Evolutionary conservation across 2,888 invertebrate genomes (phyloP), one percentile per base, ranked within the genome.

Genomic region (Stenichneumon culpator): DNA sequence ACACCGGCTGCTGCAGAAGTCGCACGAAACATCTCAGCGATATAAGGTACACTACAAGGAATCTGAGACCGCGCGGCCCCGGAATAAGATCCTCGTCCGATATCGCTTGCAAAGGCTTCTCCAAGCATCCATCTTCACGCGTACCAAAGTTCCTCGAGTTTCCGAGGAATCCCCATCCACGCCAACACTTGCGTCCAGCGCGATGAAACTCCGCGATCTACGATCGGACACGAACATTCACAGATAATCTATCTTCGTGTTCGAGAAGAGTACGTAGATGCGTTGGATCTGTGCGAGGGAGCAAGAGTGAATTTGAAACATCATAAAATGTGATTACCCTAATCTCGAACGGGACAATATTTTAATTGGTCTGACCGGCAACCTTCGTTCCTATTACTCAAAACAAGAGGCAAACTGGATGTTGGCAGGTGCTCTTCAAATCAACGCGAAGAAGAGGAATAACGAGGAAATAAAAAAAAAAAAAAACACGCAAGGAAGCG

Each of bases 381-480:
- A 60, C 50, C 16, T 57, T 44, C n/a, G 50, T 47, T 50, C 50
- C 19, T 28, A 36, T 60, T 68, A 28, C 72, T 67, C 11, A 52
- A 57, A 74, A 25, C 9, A 47, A 22, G 70, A 54, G 39, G 11
- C 16, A 14, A 44, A 36, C n/a, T 52, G 54, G 52, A 63, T 54
- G 73, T 74, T 83, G 86, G 80, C 86, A 83, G 86, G 77, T 86
- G 86, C 54, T 73, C 83, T 77, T 72, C 69, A 83, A 86, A 86
- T 86, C 83, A 83, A 83, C 80, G 80, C 73, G 63, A 80, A 52
- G 67, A 73, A 79, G 57, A 63, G 54, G 57, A 82, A 82, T 79
- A 85, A 85, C 57, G 85, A 79, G 79, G 67, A 67, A 80, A 65
- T 67, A 44, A 44, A 60, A 69, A 68, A 39, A 63, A 32, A 0